Conservation (phyloP, 1,140 invertebrate species). For the Potamilus streckersoni region DNA sequence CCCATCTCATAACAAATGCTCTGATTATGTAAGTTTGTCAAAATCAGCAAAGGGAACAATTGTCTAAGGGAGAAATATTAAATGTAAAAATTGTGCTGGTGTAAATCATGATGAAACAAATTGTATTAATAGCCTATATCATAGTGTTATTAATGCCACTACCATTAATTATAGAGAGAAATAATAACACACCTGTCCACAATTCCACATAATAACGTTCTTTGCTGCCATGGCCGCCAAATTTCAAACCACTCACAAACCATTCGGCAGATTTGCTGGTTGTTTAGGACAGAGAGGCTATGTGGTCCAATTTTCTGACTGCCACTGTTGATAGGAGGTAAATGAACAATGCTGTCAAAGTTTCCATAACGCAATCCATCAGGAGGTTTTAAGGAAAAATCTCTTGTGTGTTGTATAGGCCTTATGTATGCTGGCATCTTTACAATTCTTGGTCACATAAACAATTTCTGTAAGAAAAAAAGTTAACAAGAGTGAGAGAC, state of each 20-base stretch:
- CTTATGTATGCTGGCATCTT: slow-evolving; percentile 54
- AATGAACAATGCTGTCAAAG: slow-evolving; percentile 52
- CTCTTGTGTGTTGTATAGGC: slow-evolving; percentile 47
- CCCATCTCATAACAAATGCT: too few relatives aligned
- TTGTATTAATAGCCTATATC: too few relatives aligned
- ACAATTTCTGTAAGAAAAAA: background rate
- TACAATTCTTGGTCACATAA: background rate
- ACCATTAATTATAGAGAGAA: too few relatives aligned
- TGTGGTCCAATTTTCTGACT: slow-evolving; percentile 18
- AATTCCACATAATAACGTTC: slow-evolving; percentile 54
- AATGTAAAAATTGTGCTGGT: too few relatives aligned
- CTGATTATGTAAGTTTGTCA: too few relatives aligned
- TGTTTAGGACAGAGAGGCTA: slow-evolving; percentile 50
- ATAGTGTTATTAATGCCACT: too few relatives aligned
- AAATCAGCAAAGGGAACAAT: too few relatives aligned
- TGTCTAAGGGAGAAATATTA: too few relatives aligned
- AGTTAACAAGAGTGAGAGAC: background rate
- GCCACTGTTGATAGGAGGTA: slow-evolving; percentile 40
- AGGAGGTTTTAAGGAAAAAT: slow-evolving; percentile 42
- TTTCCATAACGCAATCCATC: slow-evolving; percentile 56
- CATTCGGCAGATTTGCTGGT: slow-evolving; percentile 58
- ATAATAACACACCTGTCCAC: slow-evolving; percentile 49
- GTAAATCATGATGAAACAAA: too few relatives aligned
- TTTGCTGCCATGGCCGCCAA: slow-evolving; percentile 63
- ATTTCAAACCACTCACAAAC: slow-evolving; percentile 58